A percentile compares a stretch with the other conserved stretches of the same genome.
These are phyloP conservation scores for Pachypanchax playfairii DNA, from an alignment of 2,113 vertebrate species.

Conservation along the genomic window DNA sequence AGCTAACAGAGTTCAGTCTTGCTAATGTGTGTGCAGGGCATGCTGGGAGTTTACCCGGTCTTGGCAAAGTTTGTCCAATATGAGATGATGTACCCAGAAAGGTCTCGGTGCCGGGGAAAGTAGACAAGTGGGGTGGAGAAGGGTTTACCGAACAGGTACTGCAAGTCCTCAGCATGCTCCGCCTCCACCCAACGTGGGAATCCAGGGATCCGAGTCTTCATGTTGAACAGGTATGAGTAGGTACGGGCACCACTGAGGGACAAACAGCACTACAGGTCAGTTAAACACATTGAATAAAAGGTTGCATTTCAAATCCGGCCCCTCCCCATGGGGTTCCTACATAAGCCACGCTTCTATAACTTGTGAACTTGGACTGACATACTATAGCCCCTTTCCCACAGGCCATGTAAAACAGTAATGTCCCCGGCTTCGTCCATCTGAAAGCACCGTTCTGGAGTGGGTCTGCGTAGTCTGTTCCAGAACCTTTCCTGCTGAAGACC, in stretches of 20 bases:
- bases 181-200: constrained; percentile 70
- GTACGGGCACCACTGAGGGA: constrained; percentile 56
- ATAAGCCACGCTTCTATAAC: too few species aligned
- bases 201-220: constrained; percentile 69
- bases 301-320: too few species aligned
- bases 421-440: too few species aligned
- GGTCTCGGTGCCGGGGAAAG: constrained; percentile 77
- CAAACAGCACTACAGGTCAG: background rate
- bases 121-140: constrained; percentile 79
- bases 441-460: too few species aligned
- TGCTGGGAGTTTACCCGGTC: constrained; percentile 78
- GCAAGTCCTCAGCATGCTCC: constrained; percentile 83
- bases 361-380: too few species aligned
- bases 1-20: background rate
- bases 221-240: constrained; percentile 72
- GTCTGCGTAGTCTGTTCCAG: too few species aligned
- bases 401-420: too few species aligned
- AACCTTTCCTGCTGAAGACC: too few species aligned
- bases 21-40: constrained; percentile 9
- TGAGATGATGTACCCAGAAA: constrained; percentile 82
- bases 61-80: constrained; percentile 92
- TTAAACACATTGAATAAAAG: background rate
- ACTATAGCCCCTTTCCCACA: too few species aligned
- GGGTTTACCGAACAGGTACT: constrained; percentile 89
- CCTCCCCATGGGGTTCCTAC: too few species aligned